phyloP scores from a whole-genome alignment of 2,113 vertebrate genomes.

The Macroglossus sobrinus region DNA sequence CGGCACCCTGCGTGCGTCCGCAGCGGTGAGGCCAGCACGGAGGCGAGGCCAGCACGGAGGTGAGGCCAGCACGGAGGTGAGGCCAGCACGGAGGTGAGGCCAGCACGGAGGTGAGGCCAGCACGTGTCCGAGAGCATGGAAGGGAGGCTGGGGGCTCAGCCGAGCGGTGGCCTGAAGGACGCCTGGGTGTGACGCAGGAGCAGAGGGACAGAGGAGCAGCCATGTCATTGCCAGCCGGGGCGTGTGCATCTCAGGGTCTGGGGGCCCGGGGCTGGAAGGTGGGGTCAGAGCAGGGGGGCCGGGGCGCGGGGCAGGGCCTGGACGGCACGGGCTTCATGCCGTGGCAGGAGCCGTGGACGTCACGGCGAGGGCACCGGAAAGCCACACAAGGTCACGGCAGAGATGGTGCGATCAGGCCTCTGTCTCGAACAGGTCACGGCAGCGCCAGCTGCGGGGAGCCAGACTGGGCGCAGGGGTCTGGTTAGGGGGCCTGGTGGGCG shows the following conservation, averaged over 20 bases:
- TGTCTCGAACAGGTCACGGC: accelerated
- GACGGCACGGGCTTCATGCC: accelerated
- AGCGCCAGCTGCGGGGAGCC: accelerated
- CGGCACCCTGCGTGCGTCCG: too few relatives aligned
- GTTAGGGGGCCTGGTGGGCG: neutral
- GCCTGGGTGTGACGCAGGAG: neutral
- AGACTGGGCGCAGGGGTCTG: accelerated
- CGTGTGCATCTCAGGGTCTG: accelerated
- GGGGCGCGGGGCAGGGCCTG: accelerated
- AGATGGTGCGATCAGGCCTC: accelerated
- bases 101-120: neutral
- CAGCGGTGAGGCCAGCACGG: too few relatives aligned
- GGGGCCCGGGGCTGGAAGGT: accelerated
- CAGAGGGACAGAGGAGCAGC: neutral
- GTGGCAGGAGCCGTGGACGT: accelerated
- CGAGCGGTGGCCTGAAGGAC: neutral
- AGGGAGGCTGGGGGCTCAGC: neutral
- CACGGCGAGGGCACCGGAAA: neutral
- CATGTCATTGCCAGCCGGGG: accelerated
- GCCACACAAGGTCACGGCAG: accelerated
- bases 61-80: too few relatives aligned
- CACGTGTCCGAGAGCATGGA: neutral
- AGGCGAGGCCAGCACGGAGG: too few relatives aligned
- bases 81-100: too few relatives aligned
- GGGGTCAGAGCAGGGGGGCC: accelerated